Evolutionary conservation across 1,140 invertebrate genomes (phyloP).

Genomic region (Drosophila tani): DNA sequence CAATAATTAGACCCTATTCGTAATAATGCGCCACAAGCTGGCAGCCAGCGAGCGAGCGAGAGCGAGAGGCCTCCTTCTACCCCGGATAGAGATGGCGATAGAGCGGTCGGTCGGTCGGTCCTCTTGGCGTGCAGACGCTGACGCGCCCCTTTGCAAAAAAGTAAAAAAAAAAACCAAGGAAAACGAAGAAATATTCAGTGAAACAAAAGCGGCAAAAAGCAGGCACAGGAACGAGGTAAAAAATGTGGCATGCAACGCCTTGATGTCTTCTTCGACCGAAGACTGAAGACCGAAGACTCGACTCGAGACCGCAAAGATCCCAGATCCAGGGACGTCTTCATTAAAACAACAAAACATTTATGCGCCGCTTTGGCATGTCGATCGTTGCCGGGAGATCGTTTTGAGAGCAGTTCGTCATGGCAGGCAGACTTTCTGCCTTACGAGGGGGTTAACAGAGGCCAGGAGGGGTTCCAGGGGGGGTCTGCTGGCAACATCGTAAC

Average conservation of each 20-base stretch:
- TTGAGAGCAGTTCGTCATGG: conserved; percentile 58
- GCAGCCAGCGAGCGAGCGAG: conserved; percentile 13
- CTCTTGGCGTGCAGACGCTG: conserved; percentile 75
- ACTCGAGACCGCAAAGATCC: conserved; percentile 31
- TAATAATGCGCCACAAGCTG: conserved; percentile 76
- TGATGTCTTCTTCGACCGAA: conserved; percentile 71
- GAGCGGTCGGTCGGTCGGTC: conserved; percentile 13
- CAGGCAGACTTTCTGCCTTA: conserved; percentile 20
- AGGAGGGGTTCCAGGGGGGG: not conserved
- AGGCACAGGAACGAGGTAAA: conserved; percentile 48
- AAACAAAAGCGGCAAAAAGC: conserved; percentile 23
- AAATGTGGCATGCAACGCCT: conserved; percentile 82
- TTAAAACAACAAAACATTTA: conserved; percentile 85
- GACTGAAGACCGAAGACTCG: conserved; percentile 8
- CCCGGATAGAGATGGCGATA: conserved; percentile 37
- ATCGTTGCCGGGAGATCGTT: conserved; percentile 52
- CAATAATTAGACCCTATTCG: conserved; percentile 85
- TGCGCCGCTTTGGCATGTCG: conserved; percentile 80
- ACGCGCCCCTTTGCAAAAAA: conserved; percentile 73
- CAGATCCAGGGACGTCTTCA: conserved; percentile 72
- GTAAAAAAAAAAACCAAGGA: conserved; percentile 13
- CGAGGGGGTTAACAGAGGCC: not conserved
- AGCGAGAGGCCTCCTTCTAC: conserved; percentile 5
- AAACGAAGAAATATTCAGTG: conserved; percentile 13
- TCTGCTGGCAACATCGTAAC: conserved; percentile 66